phyloP scores from a whole-genome alignment of 1,140 invertebrate genomes.

The Aplysia californica region DNA sequence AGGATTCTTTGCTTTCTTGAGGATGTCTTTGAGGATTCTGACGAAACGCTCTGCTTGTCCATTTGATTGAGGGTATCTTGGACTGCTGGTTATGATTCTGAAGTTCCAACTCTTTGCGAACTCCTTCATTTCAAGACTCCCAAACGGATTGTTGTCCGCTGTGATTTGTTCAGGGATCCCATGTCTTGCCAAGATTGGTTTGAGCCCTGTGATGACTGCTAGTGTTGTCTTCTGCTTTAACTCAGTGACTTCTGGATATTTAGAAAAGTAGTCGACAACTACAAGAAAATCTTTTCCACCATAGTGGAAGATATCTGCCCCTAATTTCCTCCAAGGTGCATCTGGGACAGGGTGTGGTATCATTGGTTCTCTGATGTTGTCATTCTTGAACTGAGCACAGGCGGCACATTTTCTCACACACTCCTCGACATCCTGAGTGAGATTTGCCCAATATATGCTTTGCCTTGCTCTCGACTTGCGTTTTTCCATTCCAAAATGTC shows the following conservation, averaged over 20 bases:
- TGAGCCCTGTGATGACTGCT: conserved; percentile 17
- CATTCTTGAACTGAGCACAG: neutral
- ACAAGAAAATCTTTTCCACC: conserved; percentile 2
- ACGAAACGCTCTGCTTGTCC: conserved; percentile 35
- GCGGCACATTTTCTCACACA: neutral
- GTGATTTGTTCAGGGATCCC: conserved; percentile 12
- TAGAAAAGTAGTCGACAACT: conserved; percentile 28
- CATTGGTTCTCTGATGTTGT: neutral
- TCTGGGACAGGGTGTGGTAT: neutral
- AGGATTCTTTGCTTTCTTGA: conserved; percentile 23
- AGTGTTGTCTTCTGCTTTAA: conserved; percentile 5
- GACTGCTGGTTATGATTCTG: conserved; percentile 48
- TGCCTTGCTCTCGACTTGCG: too few species aligned
- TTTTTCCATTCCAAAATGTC: too few species aligned
- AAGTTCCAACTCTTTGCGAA: conserved; percentile 16
- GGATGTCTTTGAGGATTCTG: conserved; percentile 22
- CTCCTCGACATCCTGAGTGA: too few species aligned
- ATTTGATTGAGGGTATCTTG: conserved; percentile 45
- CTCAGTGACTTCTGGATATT: neutral
- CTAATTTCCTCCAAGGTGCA: conserved; percentile 10
- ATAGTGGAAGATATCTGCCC: conserved; percentile 18
- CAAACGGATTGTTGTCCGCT: conserved; percentile 48
- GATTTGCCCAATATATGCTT: too few species aligned
- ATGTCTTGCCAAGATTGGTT: conserved; percentile 22
- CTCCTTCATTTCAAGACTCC: neutral